Conservation (phyloP, 1,140 invertebrate genomes). For the Listronotus bonariensis region DNA sequence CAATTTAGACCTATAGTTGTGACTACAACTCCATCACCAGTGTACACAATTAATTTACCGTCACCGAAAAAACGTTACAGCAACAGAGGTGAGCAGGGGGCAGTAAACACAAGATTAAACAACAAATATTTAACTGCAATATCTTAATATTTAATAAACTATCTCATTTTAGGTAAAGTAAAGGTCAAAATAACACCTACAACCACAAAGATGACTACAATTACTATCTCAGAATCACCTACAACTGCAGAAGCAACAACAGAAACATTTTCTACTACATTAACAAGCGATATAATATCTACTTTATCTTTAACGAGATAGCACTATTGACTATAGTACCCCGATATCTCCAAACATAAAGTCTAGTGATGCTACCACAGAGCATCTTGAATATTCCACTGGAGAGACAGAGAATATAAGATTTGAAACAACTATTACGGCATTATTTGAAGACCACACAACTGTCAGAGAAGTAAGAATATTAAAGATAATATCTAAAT, state of each 20-base stretch:
- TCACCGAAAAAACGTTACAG: conserved; percentile 45
- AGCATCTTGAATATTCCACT: too few relatives aligned
- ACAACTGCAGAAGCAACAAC: background rate
- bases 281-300: background rate
- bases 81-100: conserved; percentile 4
- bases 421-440: too few relatives aligned
- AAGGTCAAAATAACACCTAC: conserved; percentile 22
- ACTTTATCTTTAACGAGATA: background rate
- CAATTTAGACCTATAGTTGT: conserved; percentile 23
- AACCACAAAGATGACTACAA: conserved; percentile 12
- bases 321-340: too few relatives aligned
- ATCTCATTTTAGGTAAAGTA: conserved; percentile 17
- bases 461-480: too few relatives aligned
- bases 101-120: too few relatives aligned
- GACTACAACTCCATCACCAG: conserved; percentile 41
- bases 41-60: conserved; percentile 45
- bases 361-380: too few relatives aligned
- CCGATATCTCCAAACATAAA: too few relatives aligned
- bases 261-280: background rate
- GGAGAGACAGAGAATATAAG: too few relatives aligned
- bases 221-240: background rate
- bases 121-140: too few relatives aligned
- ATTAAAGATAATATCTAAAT: too few relatives aligned
- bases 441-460: too few relatives aligned
- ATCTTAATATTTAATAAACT: too few relatives aligned